Base-by-base conservation (phyloP, 2,888 invertebrate genomes). In the Caenorhabditis wallacei region DNA sequence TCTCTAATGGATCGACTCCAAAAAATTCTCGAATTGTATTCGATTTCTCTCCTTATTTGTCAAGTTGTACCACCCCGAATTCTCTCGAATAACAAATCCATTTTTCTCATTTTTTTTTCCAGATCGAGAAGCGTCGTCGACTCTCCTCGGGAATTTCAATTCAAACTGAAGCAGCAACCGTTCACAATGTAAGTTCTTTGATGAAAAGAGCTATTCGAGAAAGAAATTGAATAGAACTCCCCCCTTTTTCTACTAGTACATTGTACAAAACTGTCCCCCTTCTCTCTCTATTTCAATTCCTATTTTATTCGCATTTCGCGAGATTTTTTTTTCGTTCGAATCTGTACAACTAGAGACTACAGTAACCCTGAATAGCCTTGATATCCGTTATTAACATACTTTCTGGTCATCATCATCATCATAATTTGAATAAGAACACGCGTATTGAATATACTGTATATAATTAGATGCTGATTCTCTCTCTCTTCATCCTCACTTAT, bases 141-240 rank as follows among this genome's bases (percentile, higher is more conserved):
- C 69, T 16, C 30, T 30, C 30, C 8, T 30, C 61, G 22, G 54
- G 30, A 24, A 24, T 8, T 40, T n/a, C 46, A 48, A 5, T 24
- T 79, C 80, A 80, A 75, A 57, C 80, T 70, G 80, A 74, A 74
- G 80, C 80, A 64, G 57, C 80, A 64, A 57, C 72, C 56, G 64
- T 81, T 81, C 68, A 75, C 80, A 56, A 51, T 81, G 59, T 75
- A 81, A 64, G 69, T 70, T 13, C 16, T 4, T 4, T 13, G 20
- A 37, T 10, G 18, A 20, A 48, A 35, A 35, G 16, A 37, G 26
- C 56, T 37, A 35, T 18, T 18, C 20, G 35, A 56, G 30, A 22
- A 24, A 18, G 24, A n/a, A 61, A 63, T 53, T 69, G 59, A 61
- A 78, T 69, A 53, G 48, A 26, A 26, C n/a, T 13, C 20, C 22